Evolutionary conservation across 92 coral and sea anemone species (phyloP), one percentile per base, ranked within the genome.

Genomic region (Virgularia gustaviana): DNA sequence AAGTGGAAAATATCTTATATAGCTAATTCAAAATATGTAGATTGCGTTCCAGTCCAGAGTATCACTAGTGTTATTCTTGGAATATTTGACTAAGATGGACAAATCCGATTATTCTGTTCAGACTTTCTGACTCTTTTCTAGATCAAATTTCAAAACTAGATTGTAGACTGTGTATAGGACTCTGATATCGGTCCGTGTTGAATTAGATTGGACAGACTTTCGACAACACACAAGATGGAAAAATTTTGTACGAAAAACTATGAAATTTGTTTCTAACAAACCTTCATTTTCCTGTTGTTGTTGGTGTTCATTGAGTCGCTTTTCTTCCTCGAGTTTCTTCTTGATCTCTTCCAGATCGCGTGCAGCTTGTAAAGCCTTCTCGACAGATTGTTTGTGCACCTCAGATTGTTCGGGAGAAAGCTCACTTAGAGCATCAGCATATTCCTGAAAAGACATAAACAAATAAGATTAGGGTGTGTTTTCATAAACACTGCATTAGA

Each of bases 351-450:
- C 98, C 60, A 92, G 82, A 47, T 89, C 98, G 43, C 98, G 82
- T 3, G 98, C 98, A 6, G 98, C 96, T 8, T 95, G 90, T 83
- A 92, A 49, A 0, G 98, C 98, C 77, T 89, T 84, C 78, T 92
- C 96, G 19, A 92, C 98, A 30, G 98, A 89, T 51, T 82, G 85
- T 73, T 96, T 91, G 73, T 92, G 96, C 39, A 88, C 98, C 44
- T 92, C 98, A 3, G 96, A 95, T 62, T 92, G 96, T 49, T 89
- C 98, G 19, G 98, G 98, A 7, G 98, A 89, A 76, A 92, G 72
- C 76, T 92, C 96, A 39, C 88, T 92, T 65, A 92, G 55, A 6
- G 90, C 87, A 45, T 92, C 96, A 0, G 98, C 98, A 64, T 92
- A 92, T 76, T 92, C 98, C 98, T 92, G 66, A 38, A 70, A 27